phyloP scores from a whole-genome alignment of 2,113 vertebrate genomes.

The Caranx melampygus region DNA sequence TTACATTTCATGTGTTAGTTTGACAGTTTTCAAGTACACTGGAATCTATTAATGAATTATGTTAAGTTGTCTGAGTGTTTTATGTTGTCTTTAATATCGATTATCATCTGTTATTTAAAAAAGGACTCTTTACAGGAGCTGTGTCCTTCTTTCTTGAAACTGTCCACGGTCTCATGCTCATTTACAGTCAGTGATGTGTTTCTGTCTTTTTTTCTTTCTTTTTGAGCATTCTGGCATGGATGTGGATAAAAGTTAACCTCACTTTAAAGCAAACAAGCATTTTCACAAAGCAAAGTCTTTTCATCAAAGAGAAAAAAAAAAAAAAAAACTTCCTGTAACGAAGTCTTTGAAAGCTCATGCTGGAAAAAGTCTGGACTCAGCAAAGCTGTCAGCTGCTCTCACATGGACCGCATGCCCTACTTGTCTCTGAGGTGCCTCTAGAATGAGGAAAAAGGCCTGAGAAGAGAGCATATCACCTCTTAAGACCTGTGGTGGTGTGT shows the following conservation, averaged over 20 bases:
- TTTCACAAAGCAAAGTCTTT: slow-evolving; percentile 47
- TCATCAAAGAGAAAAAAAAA: slow-evolving; percentile 43
- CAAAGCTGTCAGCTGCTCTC: slow-evolving; percentile 59
- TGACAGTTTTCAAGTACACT: no score
- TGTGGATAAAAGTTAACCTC: slow-evolving; percentile 36
- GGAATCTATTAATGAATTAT: no score
- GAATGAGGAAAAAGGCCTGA: slow-evolving; percentile 19
- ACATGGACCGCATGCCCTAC: slow-evolving; percentile 48
- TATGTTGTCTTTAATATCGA: not conserved
- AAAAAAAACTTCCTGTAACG: slow-evolving; percentile 1
- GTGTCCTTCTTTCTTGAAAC: slow-evolving; percentile 18
- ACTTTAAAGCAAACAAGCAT: slow-evolving; percentile 47
- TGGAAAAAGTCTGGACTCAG: slow-evolving; percentile 66
- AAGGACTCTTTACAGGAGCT: not conserved
- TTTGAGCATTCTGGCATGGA: slow-evolving; percentile 1
- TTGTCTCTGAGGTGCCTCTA: slow-evolving; percentile 42
- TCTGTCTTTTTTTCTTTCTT: slow-evolving; percentile 20
- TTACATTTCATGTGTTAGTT: no score
- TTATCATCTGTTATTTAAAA: not conserved
- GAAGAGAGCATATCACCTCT: slow-evolving; percentile 17
- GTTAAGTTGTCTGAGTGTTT: no score
- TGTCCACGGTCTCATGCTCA: slow-evolving; percentile 3
- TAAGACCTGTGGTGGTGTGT: not conserved
- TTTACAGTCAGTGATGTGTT: slow-evolving; percentile 4
- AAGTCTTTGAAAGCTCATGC: slow-evolving; percentile 59